These are phyloP conservation scores for Carettochelys insculpta DNA, from an alignment of 2,113 vertebrate species.

Conservation along the genomic window DNA sequence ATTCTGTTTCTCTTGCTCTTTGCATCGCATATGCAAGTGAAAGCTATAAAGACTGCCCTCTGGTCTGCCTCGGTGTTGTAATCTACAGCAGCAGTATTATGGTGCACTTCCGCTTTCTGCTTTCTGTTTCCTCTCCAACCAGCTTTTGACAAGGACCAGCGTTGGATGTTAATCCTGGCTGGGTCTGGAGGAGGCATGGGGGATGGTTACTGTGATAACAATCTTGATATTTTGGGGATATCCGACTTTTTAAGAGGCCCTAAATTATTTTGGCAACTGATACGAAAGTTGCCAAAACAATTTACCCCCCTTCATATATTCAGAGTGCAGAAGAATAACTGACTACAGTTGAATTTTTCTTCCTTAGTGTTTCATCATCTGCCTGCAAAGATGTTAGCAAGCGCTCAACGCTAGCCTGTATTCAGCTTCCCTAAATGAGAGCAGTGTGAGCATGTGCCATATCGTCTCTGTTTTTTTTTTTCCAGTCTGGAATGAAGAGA, in stretches of 20 bases:
- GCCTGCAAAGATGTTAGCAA: not conserved
- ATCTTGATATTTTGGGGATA: not conserved
- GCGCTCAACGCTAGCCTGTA: not conserved
- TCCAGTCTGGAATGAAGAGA: not conserved
- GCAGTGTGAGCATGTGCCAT: accelerated
- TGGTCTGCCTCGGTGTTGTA: not conserved
- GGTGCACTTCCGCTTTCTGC: not conserved
- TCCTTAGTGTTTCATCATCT: not conserved
- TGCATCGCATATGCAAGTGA: not conserved
- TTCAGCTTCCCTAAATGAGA: not conserved
- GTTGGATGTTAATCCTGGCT: not conserved
- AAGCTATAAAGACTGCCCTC: not conserved
- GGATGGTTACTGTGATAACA: not conserved
- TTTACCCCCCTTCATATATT: not conserved
- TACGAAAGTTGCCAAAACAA: not conserved
- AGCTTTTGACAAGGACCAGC: not conserved
- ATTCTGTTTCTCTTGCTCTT: not conserved
- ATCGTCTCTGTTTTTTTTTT: not conserved
- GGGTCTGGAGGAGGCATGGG: not conserved
- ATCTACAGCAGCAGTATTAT: not conserved
- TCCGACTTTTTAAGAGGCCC: not conserved
- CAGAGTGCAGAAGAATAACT: not conserved
- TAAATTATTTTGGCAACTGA: not conserved
- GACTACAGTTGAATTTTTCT: accelerated
- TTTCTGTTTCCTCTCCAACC: not conserved